These are phyloP conservation scores for Celastrina argiolus DNA, from an alignment of 2,888 invertebrate species.

Conservation along the genomic window DNA sequence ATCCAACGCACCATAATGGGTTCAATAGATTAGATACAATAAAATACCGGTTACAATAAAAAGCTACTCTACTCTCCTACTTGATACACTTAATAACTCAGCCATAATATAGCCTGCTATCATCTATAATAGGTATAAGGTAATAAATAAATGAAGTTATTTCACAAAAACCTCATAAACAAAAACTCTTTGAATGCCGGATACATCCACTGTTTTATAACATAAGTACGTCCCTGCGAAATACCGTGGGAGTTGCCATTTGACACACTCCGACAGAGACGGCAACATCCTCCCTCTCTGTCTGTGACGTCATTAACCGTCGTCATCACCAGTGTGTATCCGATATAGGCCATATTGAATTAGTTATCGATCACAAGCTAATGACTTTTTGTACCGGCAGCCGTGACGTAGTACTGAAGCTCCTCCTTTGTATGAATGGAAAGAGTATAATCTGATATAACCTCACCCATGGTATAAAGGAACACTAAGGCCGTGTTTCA, in stretches of 20 bases:
- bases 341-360: constrained; percentile 10
- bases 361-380: constrained; percentile 4
- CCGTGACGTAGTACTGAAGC: neutral
- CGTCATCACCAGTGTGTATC: neutral
- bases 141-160: constrained; percentile 1
- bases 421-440: neutral
- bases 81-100: too few relatives aligned
- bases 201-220: neutral
- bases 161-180: neutral
- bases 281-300: constrained; percentile 39
- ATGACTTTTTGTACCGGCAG: neutral
- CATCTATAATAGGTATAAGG: neutral
- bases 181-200: neutral
- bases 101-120: neutral
- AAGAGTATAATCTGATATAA: too few relatives aligned
- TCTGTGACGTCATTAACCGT: constrained; percentile 36
- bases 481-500: too few relatives aligned
- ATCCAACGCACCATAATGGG: neutral
- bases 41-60: too few relatives aligned
- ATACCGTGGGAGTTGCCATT: constrained; percentile 47
- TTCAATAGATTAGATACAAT: too few relatives aligned
- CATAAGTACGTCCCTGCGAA: constrained; percentile 41
- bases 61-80: too few relatives aligned
- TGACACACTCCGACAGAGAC: constrained; percentile 54
- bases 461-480: too few relatives aligned